Evolutionary conservation across 2,888 invertebrate species (phyloP), one percentile per base, ranked within the genome.

Genomic region (Dolichopus griseipennis): DNA sequence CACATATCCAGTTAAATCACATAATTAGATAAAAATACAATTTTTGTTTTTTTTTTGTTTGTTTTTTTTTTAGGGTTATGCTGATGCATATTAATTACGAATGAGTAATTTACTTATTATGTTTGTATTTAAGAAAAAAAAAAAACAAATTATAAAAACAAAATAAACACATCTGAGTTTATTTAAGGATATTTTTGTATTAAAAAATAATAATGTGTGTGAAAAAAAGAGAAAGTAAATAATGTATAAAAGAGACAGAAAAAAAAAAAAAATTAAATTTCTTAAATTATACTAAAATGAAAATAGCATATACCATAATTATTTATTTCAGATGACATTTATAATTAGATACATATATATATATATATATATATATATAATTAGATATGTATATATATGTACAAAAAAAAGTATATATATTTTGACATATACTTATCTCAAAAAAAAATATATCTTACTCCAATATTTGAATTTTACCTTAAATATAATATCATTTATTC

Each of bases 71-170:
- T 18, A 52, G 27, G 52, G 52, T 52, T 52, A 52, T 52, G 52
- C n/a, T 52, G 52, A 52, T 52, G 52, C 52, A 52, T 52, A 52
- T 52, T 52, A 52, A 52, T 52, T 52, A 52, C 52, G 15, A 52
- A 2, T 18, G 15, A 52, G 52, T 52, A 52, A 52, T 27, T 27
- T 27, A 27, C 27, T 27, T 2, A 27, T 27, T 27, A n/a, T n/a
- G 27, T 27, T 27, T 27, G 27, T 4, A 27, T 27, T 27, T 27
- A 27, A 27, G 27, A 27, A 27, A 27, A 27, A 2, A 27, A 27
- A 27, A 27, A 27, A 27, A 27, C 2, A 27, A 27, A 27, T 4
- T 4, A 27, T 4, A 27, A 27, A 27, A 27, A 27, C 27, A 27
- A 27, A 27, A 27, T 27, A 27, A 27, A 27, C 27, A n/a, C n/a